Evolutionary conservation across 2,113 vertebrate genomes (phyloP).

Genomic region (Petroica traversi): DNA sequence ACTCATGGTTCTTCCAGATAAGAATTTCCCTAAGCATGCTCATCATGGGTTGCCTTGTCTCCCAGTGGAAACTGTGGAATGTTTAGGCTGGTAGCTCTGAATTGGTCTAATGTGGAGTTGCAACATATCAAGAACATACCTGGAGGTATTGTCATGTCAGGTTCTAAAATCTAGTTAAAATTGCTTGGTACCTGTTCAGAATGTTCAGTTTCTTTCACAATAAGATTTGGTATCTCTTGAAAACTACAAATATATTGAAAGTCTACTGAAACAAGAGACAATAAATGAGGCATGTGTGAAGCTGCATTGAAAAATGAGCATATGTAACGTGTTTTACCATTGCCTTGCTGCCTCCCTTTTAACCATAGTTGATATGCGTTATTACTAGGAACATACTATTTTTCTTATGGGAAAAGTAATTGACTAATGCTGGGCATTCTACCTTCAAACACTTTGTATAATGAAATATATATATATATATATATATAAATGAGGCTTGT

Average conservation of each 20-base stretch:
- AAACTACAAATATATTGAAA: background rate
- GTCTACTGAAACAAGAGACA: background rate
- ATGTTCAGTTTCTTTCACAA: background rate
- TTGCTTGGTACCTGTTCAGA: background rate
- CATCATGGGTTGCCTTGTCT: background rate
- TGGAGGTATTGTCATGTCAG: background rate
- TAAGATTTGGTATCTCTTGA: background rate
- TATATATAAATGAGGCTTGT: slow-evolving; percentile 21
- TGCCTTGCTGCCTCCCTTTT: background rate
- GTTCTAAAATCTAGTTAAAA: background rate
- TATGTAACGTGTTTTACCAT: background rate
- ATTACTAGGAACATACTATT: background rate
- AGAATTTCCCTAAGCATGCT: background rate
- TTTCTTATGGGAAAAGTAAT: background rate
- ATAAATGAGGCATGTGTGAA: background rate
- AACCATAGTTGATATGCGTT: background rate
- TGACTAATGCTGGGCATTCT: background rate
- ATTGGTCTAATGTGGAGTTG: background rate
- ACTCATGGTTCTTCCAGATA: background rate
- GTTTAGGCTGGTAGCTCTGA: background rate
- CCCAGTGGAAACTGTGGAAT: background rate
- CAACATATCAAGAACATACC: background rate
- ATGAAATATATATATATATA: background rate
- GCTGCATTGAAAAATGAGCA: background rate
- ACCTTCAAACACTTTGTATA: background rate